Evolutionary conservation across 2,888 invertebrate genomes (phyloP).

Genomic region (Dusona sp.): DNA sequence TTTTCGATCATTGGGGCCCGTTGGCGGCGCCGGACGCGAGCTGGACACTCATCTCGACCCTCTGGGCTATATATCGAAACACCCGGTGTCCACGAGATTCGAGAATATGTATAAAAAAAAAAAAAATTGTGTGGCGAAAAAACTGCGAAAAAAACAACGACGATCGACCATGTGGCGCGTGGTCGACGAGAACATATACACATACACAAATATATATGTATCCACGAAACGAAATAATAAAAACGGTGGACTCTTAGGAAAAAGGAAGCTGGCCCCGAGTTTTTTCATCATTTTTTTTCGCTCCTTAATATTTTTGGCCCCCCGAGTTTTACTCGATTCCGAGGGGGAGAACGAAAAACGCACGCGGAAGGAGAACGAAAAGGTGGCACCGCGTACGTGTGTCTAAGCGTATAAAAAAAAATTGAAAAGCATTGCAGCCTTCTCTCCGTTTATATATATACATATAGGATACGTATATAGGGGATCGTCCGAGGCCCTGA

Average conservation of each 20-base stretch:
- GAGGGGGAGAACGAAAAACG: constrained; percentile 61
- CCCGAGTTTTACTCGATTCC: constrained; percentile 57
- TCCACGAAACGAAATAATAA: constrained; percentile 36
- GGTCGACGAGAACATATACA: constrained; percentile 60
- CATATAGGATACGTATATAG: not conserved
- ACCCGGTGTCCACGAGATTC: constrained; percentile 51
- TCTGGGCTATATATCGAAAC: constrained; percentile 31
- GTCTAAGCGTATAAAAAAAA: constrained; percentile 60
- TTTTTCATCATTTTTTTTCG: constrained; percentile 56
- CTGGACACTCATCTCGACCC: constrained; percentile 59
- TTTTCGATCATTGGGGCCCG: constrained; percentile 48
- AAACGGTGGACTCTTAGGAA: constrained; percentile 28
- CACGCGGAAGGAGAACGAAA: constrained; percentile 61
- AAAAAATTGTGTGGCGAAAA: constrained; percentile 76
- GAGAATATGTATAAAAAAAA: constrained; percentile 1
- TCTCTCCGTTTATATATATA: constrained; percentile 3
- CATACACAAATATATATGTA: not conserved
- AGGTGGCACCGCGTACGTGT: constrained; percentile 55
- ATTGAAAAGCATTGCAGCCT: constrained; percentile 67
- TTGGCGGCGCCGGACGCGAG: constrained; percentile 65
- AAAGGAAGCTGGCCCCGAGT: constrained; percentile 54
- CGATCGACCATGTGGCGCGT: constrained; percentile 80
- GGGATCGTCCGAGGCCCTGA: constrained; percentile 37
- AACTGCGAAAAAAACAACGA: constrained; percentile 76
- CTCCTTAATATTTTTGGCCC: constrained; percentile 56